A percentile compares a stretch with the other conserved stretches of the same genome.
Conservation (phyloP, 2,113 vertebrate genomes). For the Corydoras sp. region DNA sequence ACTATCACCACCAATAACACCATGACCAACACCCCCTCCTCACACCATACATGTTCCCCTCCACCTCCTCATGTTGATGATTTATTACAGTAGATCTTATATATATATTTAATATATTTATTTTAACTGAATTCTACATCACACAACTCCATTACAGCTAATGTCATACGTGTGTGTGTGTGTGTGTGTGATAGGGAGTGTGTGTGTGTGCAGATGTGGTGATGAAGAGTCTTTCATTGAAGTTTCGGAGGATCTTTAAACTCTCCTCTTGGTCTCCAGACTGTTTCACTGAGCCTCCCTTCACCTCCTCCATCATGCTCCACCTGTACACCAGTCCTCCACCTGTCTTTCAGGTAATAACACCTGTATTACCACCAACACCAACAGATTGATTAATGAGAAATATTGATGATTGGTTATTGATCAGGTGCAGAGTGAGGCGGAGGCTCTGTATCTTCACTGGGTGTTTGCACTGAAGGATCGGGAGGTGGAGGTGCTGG, state of each 20-base stretch:
- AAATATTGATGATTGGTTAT: too few relatives aligned
- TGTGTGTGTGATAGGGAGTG: conserved; percentile 63
- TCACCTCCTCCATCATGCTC: conserved; percentile 61
- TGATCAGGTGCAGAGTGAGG: conserved; percentile 54
- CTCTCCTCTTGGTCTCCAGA: conserved; percentile 60
- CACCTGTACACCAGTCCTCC: conserved; percentile 63
- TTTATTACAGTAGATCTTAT: too few relatives aligned
- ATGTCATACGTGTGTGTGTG: too few relatives aligned
- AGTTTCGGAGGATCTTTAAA: conserved; percentile 59
- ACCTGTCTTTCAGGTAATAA: conserved; percentile 52
- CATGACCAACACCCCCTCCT: too few relatives aligned
- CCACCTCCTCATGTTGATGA: too few relatives aligned
- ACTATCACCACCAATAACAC: too few relatives aligned
- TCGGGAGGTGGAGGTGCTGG: conserved; percentile 64
- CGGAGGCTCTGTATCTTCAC: conserved; percentile 68
- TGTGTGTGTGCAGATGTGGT: conserved; percentile 72
- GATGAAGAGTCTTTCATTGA: conserved; percentile 56
- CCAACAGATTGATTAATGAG: not conserved
- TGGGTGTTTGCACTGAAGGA: conserved; percentile 76
- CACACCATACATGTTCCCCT: too few relatives aligned
- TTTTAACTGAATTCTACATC: too few relatives aligned
- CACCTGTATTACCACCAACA: not conserved
- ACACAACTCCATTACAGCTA: too few relatives aligned
- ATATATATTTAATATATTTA: too few relatives aligned
- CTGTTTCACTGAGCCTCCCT: conserved; percentile 54